Evolutionary conservation across 2,888 invertebrate species (phyloP), one percentile per base, ranked within the genome.

Genomic region (Tetramorium bicarinatum): DNA sequence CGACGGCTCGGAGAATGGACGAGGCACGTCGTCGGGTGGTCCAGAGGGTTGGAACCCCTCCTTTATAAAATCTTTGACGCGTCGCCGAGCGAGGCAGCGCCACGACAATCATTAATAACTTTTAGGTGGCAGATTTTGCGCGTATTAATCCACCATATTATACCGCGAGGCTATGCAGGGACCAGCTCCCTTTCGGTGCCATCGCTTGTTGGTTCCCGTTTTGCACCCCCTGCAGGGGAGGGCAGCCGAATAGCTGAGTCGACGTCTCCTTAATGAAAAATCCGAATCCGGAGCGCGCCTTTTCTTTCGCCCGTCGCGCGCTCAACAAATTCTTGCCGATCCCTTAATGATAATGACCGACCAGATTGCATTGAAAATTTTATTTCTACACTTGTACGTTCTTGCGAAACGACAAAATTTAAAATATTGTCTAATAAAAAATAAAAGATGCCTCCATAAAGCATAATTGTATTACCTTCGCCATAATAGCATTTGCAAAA

Each of bases 181-280:
- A 84, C 88, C 89, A 84, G 83, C 87, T 86, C 89, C 89, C 87
- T 89, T 90, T 87, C 85, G 67, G 41, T 77, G 87, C 86, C 67
- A 49, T 83, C 87, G 85, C 84, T 47, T 77, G 87, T 89, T 88
- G 88, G 89, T 87, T 89, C 88, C 88, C 88, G 83, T 85, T 84
- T 85, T 76, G 82, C 83, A 84, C 86, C 86, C 84, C 86, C 83
- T 85, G 76, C 85, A 85, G 84, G 83, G 85, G 87, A 87, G 85
- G 88, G 88, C 87, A 87, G 81, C 84, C 90, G 93, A 93, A 94
- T 93, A 93, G 94, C 94, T 94, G 94, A 94, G 94, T 94, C 94
- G 93, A 94, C 94, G 94, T 93, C 93, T 93, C 92, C 93, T 94
- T 95, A 95, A 95, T 95, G 94, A 95, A 95, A 95, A 95, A 95